Evolutionary conservation across 2,113 vertebrate species (phyloP), one percentile per base, ranked within the genome.

Genomic region (Irena cyanogastra): DNA sequence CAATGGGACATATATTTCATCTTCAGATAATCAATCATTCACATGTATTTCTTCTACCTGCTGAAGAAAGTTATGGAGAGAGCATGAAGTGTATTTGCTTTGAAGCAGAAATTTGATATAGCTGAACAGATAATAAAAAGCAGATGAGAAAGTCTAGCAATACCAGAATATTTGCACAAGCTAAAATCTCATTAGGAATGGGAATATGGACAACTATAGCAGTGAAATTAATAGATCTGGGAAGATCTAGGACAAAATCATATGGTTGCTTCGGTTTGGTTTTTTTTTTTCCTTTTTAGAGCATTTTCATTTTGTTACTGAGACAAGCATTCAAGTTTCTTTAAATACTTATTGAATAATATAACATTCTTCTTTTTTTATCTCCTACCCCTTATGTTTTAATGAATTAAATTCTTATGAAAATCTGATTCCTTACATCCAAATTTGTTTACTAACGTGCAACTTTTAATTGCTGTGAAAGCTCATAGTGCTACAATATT

Each of bases 21-120:
- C 44, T 33, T 71, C 59, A 81, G 80, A 87, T 74, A 94, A 94
- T 96, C 82, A 82, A 75, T 93, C 91, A 85, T 83, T 94, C 78
- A 52, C 13, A 27, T 57, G 17, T 52, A 54, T 89, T 89, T 91
- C 35, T 89, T 81, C 35, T 66, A n/a, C 42, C 37, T 63, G 53
- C 37, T 74, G 65, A 78, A 94, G 42, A 61, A 89, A 83, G 26
- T 64, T 79, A 65, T 57, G 57, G 20, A 85, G 54, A 52, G 28
- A 83, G 7, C 30, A 84, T 70, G 41, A 94, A 83, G 53, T 57
- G 11, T 61, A 57, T 94, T 91, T 90, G 21, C 23, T 91, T 75
- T 90, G 44, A 93, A 79, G 18, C 9, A 83, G 76, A 84, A 81
- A 76, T 93, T 82, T 84, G 23, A 83, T 76, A 27, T 20, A 87